Evolutionary conservation across 2,113 vertebrate species (phyloP).

Genomic region (Tyrannus savana): DNA sequence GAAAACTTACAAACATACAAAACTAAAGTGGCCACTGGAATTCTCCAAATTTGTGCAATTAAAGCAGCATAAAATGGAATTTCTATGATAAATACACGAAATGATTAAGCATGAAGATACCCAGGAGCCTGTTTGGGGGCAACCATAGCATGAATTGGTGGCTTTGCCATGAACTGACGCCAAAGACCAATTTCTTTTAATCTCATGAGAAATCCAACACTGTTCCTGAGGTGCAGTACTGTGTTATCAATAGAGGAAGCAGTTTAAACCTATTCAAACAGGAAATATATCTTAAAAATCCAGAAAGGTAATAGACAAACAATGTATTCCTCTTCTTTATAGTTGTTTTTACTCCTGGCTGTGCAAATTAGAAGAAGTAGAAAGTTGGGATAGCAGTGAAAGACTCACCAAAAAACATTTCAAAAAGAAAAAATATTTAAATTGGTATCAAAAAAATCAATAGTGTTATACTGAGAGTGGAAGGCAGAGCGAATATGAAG

Average conservation of each 20-base stretch:
- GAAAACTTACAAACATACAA: not conserved
- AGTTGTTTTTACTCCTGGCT: not conserved
- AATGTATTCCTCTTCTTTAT: not conserved
- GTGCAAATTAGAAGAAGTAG: not conserved
- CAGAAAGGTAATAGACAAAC: not conserved
- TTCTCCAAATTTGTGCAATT: not conserved
- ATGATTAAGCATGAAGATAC: not conserved
- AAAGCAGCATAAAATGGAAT: not conserved
- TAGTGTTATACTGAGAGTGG: not conserved
- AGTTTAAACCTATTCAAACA: not conserved
- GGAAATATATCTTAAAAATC: not conserved
- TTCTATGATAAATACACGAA: not conserved
- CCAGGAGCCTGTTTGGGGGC: not conserved
- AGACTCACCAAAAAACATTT: not conserved
- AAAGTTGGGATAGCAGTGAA: not conserved
- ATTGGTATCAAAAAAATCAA: not conserved
- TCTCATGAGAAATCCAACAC: not conserved
- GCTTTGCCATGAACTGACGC: not conserved
- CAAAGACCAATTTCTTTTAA: not conserved
- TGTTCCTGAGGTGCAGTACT: not conserved
- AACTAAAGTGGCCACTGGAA: not conserved
- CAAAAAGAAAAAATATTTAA: not conserved
- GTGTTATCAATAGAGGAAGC: not conserved
- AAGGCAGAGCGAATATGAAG: not conserved
- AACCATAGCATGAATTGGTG: not conserved